phyloP scores from a whole-genome alignment of 2,113 vertebrate species.

The Siphamia tubifer region DNA sequence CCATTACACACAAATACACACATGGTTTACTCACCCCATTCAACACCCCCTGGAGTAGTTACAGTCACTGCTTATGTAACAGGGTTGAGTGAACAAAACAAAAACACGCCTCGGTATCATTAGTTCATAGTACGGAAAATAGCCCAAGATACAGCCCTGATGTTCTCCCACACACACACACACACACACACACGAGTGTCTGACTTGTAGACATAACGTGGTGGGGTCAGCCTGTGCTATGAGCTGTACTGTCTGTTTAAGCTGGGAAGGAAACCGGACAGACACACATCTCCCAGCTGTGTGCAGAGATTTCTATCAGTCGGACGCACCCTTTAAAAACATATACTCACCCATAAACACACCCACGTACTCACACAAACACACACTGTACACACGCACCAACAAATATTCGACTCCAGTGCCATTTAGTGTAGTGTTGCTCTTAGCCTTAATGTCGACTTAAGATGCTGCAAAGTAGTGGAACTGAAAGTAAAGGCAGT shows the following conservation, averaged over 20 bases:
- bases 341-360: slow-evolving; percentile 44
- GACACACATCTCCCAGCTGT: slow-evolving; percentile 44
- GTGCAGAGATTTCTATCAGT: slow-evolving; percentile 67
- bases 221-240: slow-evolving; percentile 13
- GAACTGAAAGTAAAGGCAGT: background rate
- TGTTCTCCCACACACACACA: background rate
- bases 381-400: slow-evolving; percentile 3
- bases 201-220: slow-evolving; percentile 5
- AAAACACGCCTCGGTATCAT: slow-evolving; percentile 56
- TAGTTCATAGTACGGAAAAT: slow-evolving; percentile 12
- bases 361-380: background rate
- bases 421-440: too few relatives aligned
- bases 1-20: background rate
- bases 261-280: slow-evolving; percentile 39
- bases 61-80: slow-evolving; percentile 67
- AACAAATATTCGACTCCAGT: background rate
- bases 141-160: background rate
- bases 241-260: slow-evolving; percentile 43
- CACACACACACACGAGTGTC: slow-evolving; percentile 32
- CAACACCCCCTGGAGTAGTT: slow-evolving; percentile 45
- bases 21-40: slow-evolving; percentile 26
- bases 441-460: background rate
- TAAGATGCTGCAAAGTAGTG: background rate
- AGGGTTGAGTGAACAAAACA: slow-evolving; percentile 59
- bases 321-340: slow-evolving; percentile 70